Evolutionary conservation across 2,113 vertebrate genomes (phyloP).

Genomic region (Haemorhous mexicanus): DNA sequence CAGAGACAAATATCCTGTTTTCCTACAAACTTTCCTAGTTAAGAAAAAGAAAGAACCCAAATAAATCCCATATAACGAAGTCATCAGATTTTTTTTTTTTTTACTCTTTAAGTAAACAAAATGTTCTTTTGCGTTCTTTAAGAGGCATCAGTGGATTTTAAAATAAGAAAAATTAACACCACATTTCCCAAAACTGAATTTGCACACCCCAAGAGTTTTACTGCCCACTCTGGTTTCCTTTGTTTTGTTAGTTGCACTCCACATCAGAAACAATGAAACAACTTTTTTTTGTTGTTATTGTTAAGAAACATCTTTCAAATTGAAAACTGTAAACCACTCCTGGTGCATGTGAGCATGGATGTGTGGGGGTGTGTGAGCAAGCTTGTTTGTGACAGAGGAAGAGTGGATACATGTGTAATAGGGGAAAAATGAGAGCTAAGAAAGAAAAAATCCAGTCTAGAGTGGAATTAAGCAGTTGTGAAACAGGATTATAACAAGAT

Average conservation of each 20-base stretch:
- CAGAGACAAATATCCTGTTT: constrained; percentile 52
- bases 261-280: constrained; percentile 39
- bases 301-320: constrained; percentile 15
- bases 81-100: background rate
- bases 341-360: constrained; percentile 6
- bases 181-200: constrained; percentile 47
- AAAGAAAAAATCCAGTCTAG: constrained; percentile 42
- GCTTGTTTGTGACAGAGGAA: constrained; percentile 28
- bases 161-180: constrained; percentile 57
- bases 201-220: constrained; percentile 24
- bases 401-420: constrained; percentile 32
- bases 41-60: constrained; percentile 50
- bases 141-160: constrained; percentile 34
- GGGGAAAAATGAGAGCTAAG: background rate
- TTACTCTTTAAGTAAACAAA: constrained; percentile 32
- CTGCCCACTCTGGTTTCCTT: constrained; percentile 43
- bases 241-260: constrained; percentile 35
- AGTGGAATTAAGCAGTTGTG: constrained; percentile 28
- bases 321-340: constrained; percentile 11
- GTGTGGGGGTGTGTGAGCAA: constrained; percentile 40
- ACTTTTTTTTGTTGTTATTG: background rate
- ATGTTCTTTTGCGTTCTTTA: constrained; percentile 55
- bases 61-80: constrained; percentile 33
- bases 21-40: constrained; percentile 33
- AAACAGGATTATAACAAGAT: constrained; percentile 29